Percentiles rank a stretch among this genome's conserved stretches.
Conservation (phyloP, 2,888 invertebrate species). For the Folsomia manolachei region DNA sequence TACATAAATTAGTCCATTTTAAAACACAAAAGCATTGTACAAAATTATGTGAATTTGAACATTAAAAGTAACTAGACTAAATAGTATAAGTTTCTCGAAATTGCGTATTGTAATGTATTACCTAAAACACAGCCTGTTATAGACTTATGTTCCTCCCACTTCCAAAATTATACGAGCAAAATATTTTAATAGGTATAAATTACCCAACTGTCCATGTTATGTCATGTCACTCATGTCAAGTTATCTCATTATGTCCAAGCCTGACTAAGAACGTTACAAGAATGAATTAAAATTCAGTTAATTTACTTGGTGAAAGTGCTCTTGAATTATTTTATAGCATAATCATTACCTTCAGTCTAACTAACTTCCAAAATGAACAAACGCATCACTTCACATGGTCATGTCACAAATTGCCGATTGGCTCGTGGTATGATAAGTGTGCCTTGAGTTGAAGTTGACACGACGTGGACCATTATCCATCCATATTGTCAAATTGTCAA, state of each 20-base stretch:
- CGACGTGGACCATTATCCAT: background rate
- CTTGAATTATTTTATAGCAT: conserved; percentile 9
- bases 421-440: background rate
- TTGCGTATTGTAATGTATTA: background rate
- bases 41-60: conserved; percentile 14
- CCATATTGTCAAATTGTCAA: background rate
- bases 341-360: no score
- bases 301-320: conserved; percentile 10
- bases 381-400: background rate
- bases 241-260: background rate
- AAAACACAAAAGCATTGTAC: conserved; percentile 2
- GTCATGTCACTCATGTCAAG: no score
- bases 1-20: background rate
- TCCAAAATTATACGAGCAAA: background rate
- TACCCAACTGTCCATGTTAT: background rate
- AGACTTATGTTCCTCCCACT: background rate
- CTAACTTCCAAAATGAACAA: no score
- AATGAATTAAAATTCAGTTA: conserved; percentile 19
- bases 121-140: background rate
- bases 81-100: background rate
- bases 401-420: conserved; percentile 1
- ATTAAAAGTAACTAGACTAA: background rate
- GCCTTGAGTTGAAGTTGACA: no score
- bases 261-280: background rate
- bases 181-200: background rate